Evolutionary conservation across 2,113 vertebrate genomes (phyloP), one percentile per base, ranked within the genome.

Genomic region (Pelmatolapia mariae): DNA sequence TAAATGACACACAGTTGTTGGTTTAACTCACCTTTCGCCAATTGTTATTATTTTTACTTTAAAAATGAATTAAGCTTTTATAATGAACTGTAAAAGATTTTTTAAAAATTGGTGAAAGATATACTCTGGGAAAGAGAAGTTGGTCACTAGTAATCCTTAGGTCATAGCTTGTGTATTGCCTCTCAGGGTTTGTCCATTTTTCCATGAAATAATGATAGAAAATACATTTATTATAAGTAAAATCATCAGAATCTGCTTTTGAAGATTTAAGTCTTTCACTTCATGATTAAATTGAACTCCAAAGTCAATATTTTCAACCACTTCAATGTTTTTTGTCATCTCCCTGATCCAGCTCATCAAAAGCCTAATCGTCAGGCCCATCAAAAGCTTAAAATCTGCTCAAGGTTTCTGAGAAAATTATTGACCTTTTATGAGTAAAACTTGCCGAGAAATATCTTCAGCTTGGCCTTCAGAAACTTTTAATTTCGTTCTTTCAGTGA

Each of bases 51-150:
- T 22, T 66, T 66, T 66, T 66, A 38, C 19, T 66, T 66, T 38
- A 66, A 0, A 66, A 0, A 38, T 13, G 0, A 22, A 38, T 66
- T 15, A 22, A 47, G 5, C 12, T 71, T 22, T 66, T 61, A 71
- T 22, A 71, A 24, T 43, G n/a, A 71, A 43, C 3, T 19, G 9
- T 0, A 19, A 73, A 73, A 73, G 1, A 45, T 0, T 8, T 8
- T 40, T 24, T 16, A 43, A 16, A 0, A 73, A 45, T 16, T 2
- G 1, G 22, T 11, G 24, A 47, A 47, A 40, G n/a, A 68, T 40
- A 13, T 40, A 68, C 19, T 11, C 16, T 61, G 26, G 57, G 5
- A 10, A n/a, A 5, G 19, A 22, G 4, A 22, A 36, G n/a, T 68
- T 40, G 61, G 33, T 66, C 19, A 13, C 4, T 40, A 13, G 11